These are phyloP conservation scores for Perdita meconis DNA, from an alignment of 2,888 invertebrate genomes.

Conservation along the genomic window DNA sequence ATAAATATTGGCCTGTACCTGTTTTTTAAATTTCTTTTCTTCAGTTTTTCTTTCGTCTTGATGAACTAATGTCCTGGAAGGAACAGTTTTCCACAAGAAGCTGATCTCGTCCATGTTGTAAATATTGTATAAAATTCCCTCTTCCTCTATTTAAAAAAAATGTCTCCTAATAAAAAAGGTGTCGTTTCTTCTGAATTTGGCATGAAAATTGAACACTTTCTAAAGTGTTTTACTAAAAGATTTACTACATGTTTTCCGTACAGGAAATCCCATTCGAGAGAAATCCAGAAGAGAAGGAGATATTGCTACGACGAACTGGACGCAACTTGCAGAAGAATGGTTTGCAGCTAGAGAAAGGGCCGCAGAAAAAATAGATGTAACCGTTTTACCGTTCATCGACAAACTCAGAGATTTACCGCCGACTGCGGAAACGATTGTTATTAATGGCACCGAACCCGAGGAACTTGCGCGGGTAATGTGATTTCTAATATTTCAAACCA, in stretches of 20 bases:
- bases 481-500: background rate
- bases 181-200: too few relatives aligned
- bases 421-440: constrained; percentile 62
- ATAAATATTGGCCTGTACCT: too few relatives aligned
- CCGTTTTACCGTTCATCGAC: constrained; percentile 74
- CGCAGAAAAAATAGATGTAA: constrained; percentile 71
- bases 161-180: too few relatives aligned
- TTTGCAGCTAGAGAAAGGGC: constrained; percentile 72
- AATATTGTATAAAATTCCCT: too few relatives aligned
- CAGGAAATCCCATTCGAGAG: constrained; percentile 71
- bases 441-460: constrained; percentile 70
- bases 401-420: constrained; percentile 74
- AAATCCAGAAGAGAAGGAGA: constrained; percentile 72
- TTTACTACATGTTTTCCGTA: background rate
- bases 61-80: too few relatives aligned
- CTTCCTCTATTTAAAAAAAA: too few relatives aligned
- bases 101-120: too few relatives aligned
- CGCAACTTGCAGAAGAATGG: constrained; percentile 80
- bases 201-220: too few relatives aligned
- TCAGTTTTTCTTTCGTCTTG: too few relatives aligned
- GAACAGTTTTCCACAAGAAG: too few relatives aligned
- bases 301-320: constrained; percentile 78
- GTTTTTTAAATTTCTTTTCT: too few relatives aligned
- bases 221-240: too few relatives aligned
- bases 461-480: constrained; percentile 72